These are phyloP conservation scores for Caenorhabditis wallacei DNA, from an alignment of 2,888 invertebrate species.

Conservation along the genomic window DNA sequence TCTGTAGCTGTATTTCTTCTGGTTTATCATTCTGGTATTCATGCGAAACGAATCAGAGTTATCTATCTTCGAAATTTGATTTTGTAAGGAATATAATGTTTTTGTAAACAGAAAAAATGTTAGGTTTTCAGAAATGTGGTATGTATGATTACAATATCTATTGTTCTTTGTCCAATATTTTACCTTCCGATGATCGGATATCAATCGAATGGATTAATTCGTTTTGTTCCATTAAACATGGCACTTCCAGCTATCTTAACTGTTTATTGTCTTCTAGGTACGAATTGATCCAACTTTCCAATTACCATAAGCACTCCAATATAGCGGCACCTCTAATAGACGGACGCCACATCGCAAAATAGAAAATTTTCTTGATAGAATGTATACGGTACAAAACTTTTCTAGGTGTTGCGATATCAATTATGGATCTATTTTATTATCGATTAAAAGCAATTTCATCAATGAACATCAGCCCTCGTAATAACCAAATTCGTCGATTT, in stretches of 20 bases:
- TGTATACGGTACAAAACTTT: background rate
- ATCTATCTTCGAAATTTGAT: constrained; percentile 43
- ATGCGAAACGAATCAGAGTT: constrained; percentile 41
- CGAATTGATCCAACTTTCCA: no score
- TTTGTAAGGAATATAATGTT: constrained; percentile 8
- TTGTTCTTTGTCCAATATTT: constrained; percentile 46
- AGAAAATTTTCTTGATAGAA: background rate
- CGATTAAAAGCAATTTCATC: constrained; percentile 42
- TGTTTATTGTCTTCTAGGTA: constrained; percentile 41
- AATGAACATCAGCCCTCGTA: constrained; percentile 19
- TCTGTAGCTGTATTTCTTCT: constrained; percentile 20
- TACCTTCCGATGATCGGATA: constrained; percentile 51
- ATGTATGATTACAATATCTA: constrained; percentile 37
- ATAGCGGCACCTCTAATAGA: no score
- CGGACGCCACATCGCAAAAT: no score
- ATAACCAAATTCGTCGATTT: constrained; percentile 4
- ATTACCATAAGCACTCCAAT: no score
- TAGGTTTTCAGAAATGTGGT: constrained; percentile 25
- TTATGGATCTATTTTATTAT: constrained; percentile 46
- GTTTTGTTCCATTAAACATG: constrained; percentile 30
- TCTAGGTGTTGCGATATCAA: constrained; percentile 43
- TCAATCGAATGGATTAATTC: constrained; percentile 41
- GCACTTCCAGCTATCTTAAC: constrained; percentile 45
- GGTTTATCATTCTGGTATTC: constrained; percentile 42
- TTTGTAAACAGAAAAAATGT: background rate